Evolutionary conservation across 2,797 vertebrate species (phyloP), one percentile per base, ranked within the genome.

Genomic region (Mus minutoides): DNA sequence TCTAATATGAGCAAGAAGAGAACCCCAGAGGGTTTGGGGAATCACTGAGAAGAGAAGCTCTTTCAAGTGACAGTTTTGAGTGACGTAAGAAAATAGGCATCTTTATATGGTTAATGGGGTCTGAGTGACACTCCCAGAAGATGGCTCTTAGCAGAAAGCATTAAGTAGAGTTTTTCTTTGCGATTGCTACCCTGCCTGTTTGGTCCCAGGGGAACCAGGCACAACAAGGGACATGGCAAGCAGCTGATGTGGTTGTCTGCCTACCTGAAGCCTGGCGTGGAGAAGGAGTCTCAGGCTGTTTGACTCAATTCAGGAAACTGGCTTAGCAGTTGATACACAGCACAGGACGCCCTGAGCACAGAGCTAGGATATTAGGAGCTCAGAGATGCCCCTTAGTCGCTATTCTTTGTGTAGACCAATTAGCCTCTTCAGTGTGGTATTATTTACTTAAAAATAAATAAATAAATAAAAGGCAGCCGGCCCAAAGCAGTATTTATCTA

Each of bases 51-150:
- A 75, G 40, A 88, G 90, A 64, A 34, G 62, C 54, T 88, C 31
- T 56, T 40, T 73, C 34, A 22, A 82, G 67, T 37, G 91, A 79
- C n/a, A 76, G 11, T 94, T 64, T 77, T 94, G 90, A 43, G 79
- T 69, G 78, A 91, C 52, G 56, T 58, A 86, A 90, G 85, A 92
- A 69, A 86, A 60, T 64, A 77, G 29, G 49, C 6, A 62, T 88
- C 9, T 79, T 93, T 78, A 31, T 40, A 5, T 56, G n/a, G 76
- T 56, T 95, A 88, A 56, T 54, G 60, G 85, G 40, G 10, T 84
- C 26, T 60, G 49, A 82, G 60, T 37, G 86, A 21, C 67, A 58
- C 22, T 83, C 49, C 49, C 78, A 71, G 84, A 90, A 92, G 54
- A 75, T 40, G 62, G 31, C 37, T 90, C 67, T 90, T 52, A 11